These are phyloP conservation scores for Tragelaphus buxtoni DNA, from an alignment of 2,113 vertebrate genomes.

Conservation along the genomic window DNA sequence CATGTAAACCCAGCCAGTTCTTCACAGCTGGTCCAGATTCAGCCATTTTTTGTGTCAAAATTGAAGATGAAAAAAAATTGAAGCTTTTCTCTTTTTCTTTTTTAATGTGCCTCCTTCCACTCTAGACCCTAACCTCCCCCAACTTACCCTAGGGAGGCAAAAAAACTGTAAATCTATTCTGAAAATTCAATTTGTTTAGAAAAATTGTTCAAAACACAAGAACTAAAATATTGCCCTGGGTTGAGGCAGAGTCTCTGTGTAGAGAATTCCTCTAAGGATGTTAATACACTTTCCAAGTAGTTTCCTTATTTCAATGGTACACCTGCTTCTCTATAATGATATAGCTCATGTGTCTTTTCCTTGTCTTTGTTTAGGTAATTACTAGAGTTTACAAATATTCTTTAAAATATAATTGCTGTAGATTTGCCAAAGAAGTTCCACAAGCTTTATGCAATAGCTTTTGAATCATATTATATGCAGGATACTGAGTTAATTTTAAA, in stretches of 20 bases:
- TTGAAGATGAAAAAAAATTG: background rate
- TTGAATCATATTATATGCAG: slow-evolving; percentile 5
- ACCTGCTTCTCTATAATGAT: slow-evolving; percentile 65
- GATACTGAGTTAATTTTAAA: slow-evolving; percentile 26
- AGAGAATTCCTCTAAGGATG: slow-evolving; percentile 38
- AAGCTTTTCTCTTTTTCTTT: background rate
- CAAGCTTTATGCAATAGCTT: slow-evolving; percentile 27
- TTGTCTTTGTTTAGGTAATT: slow-evolving; percentile 73
- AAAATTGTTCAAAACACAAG: background rate
- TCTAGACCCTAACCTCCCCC: background rate
- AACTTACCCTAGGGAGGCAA: background rate
- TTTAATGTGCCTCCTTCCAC: background rate
- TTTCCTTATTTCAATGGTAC: slow-evolving; percentile 64
- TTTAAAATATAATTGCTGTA: slow-evolving; percentile 65
- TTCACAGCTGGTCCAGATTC: background rate
- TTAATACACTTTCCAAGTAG: slow-evolving; percentile 20
- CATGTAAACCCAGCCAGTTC: background rate
- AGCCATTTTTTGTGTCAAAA: background rate
- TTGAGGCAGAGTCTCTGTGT: background rate
- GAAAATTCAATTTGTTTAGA: slow-evolving; percentile 52
- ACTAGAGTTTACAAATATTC: slow-evolving; percentile 71
- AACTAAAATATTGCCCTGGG: background rate
- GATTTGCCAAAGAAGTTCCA: slow-evolving; percentile 50
- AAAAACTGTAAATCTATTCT: slow-evolving; percentile 23
- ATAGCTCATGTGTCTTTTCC: slow-evolving; percentile 53